Percentiles rank a stretch among this genome's conserved stretches.
phyloP scores from a whole-genome alignment of 37 sponge, comb jelly and placozoan species.

The Halisarca cf. caerulea region DNA sequence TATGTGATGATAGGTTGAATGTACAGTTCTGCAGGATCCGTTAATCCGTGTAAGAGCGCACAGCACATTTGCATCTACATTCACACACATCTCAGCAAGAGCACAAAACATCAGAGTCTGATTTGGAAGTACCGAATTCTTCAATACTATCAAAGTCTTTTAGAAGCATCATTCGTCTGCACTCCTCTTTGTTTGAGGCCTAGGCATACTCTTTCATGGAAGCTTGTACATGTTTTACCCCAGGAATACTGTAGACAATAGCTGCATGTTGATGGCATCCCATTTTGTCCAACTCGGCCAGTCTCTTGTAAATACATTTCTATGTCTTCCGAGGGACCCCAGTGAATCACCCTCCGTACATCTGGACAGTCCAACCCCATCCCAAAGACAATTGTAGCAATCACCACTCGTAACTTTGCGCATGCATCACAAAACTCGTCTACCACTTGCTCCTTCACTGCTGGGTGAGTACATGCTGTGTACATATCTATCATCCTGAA shows the following conservation, averaged over 20 bases:
- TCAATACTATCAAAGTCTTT: no score
- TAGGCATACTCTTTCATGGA: constrained; percentile 25
- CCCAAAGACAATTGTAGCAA: constrained; percentile 52
- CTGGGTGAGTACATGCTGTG: constrained; percentile 32
- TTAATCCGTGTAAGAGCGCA: no score
- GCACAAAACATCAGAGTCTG: no score
- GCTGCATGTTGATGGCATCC: constrained; percentile 4
- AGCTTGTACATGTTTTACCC: not conserved
- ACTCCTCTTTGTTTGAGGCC: constrained; percentile 6
- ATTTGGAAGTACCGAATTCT: no score
- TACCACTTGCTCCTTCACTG: constrained; percentile 25
- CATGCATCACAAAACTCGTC: not conserved
- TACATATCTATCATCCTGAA: constrained; percentile 34
- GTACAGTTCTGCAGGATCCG: no score
- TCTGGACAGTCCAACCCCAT: constrained; percentile 49
- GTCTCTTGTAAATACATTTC: constrained; percentile 52
- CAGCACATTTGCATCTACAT: no score
- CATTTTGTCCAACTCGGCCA: constrained; percentile 44
- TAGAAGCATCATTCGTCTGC: not conserved
- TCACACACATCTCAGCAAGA: no score
- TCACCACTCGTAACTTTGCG: constrained; percentile 25
- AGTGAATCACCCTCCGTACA: constrained; percentile 36
- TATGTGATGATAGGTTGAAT: no score
- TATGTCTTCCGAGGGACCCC: constrained; percentile 41
- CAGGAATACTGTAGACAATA: not conserved